Conservation (phyloP, 2,888 invertebrate species). For the Elegia similella region DNA sequence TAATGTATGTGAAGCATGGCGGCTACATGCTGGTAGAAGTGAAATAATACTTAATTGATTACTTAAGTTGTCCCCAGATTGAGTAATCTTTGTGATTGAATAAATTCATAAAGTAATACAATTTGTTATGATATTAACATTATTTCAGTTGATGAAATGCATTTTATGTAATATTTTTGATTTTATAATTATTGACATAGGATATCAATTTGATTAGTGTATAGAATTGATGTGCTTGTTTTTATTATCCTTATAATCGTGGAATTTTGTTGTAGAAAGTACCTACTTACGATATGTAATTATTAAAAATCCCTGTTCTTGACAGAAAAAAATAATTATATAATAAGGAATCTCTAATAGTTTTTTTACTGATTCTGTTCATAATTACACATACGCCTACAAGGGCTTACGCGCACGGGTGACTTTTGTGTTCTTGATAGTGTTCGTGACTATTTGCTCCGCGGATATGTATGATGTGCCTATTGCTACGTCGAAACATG, state of each 20-base stretch:
- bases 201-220: slow-evolving; percentile 23
- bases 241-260: slow-evolving; percentile 47
- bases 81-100: slow-evolving; percentile 43
- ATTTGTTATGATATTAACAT: slow-evolving; percentile 41
- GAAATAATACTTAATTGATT: slow-evolving; percentile 46
- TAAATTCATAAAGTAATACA: slow-evolving; percentile 34
- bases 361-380: too few relatives aligned
- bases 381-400: too few relatives aligned
- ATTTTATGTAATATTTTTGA: slow-evolving; percentile 50
- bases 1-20: slow-evolving; percentile 43
- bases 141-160: slow-evolving; percentile 47
- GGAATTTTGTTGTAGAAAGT: slow-evolving; percentile 49
- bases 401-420: too few relatives aligned
- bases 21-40: slow-evolving; percentile 41
- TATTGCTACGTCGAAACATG: too few relatives aligned
- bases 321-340: slow-evolving; percentile 33
- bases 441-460: too few relatives aligned
- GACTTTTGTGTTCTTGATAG: too few relatives aligned
- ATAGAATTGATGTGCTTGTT: slow-evolving; percentile 47
- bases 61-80: slow-evolving; percentile 49
- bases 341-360: slow-evolving; percentile 28
- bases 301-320: slow-evolving; percentile 37
- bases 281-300: slow-evolving; percentile 32
- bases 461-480: too few relatives aligned
- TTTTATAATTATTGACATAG: slow-evolving; percentile 33